phyloP scores from a whole-genome alignment of 2,888 invertebrate species.

The Cylloceria caligata region DNA sequence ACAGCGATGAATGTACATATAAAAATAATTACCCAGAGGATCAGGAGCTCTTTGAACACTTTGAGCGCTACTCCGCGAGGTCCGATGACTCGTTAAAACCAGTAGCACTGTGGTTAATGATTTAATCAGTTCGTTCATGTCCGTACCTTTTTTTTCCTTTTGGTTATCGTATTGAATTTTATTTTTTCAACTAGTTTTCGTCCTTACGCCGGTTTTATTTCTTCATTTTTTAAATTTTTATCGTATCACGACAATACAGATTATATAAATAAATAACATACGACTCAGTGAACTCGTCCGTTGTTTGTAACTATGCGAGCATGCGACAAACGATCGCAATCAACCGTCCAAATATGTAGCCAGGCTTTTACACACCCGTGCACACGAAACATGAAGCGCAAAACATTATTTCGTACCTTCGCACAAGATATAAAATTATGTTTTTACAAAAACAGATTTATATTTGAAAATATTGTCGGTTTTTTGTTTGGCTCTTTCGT shows the following conservation, averaged over 20 bases:
- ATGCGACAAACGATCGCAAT: constrained; percentile 43
- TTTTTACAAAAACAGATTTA: neutral
- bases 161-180: neutral
- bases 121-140: constrained; percentile 36
- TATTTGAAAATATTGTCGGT: neutral
- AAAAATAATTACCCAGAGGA: constrained; percentile 55
- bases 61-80: constrained; percentile 20
- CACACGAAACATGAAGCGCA: constrained; percentile 1
- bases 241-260: neutral
- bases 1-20: neutral
- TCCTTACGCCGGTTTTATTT: neutral
- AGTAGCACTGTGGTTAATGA: constrained; percentile 32
- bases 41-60: constrained; percentile 48
- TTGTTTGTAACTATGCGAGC: constrained; percentile 12
- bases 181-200: neutral
- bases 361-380: neutral
- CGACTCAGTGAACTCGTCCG: constrained; percentile 17
- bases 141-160: constrained; percentile 4
- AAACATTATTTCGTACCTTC: constrained; percentile 3
- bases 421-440: neutral
- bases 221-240: neutral
- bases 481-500: constrained; percentile 5
- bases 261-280: constrained; percentile 48
- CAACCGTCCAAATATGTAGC: constrained; percentile 33
- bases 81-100: constrained; percentile 29